phyloP scores from a whole-genome alignment of 1,140 invertebrate species.

The Calephelis virginiensis region DNA sequence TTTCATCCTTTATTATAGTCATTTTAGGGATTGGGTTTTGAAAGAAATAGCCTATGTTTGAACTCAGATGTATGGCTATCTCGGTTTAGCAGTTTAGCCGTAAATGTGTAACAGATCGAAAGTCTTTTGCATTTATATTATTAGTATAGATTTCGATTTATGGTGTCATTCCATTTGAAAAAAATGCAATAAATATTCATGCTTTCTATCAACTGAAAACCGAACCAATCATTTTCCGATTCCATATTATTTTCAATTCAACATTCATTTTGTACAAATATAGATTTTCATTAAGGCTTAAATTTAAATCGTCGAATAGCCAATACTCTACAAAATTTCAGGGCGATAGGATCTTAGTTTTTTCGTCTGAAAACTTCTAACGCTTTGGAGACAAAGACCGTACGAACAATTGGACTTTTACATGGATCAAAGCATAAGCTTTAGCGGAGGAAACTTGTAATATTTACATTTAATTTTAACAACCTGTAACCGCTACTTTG shows the following conservation, averaged over 20 bases:
- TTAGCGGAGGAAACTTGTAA: too few species aligned
- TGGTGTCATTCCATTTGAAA: too few species aligned
- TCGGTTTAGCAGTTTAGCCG: too few species aligned
- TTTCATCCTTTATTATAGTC: too few species aligned
- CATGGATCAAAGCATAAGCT: constrained; percentile 14
- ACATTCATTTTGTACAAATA: not conserved
- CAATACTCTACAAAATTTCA: constrained; percentile 21
- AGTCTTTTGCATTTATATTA: too few species aligned
- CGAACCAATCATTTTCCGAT: not conserved
- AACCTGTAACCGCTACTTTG: too few species aligned
- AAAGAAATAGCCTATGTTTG: too few species aligned
- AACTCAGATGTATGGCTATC: too few species aligned
- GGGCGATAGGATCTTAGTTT: constrained; percentile 19
- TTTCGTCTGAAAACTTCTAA: constrained; percentile 34
- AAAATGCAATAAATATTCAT: not conserved
- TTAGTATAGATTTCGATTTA: too few species aligned
- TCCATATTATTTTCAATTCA: constrained; percentile 3
- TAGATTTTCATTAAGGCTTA: constrained; percentile 16
- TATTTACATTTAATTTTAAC: too few species aligned
- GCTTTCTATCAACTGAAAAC: not conserved
- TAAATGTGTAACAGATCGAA: too few species aligned
- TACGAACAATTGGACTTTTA: constrained; percentile 29
- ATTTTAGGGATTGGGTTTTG: too few species aligned
- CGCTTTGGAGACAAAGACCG: constrained; percentile 36
- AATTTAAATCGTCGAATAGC: constrained; percentile 19